These are phyloP conservation scores for Malurus elegans DNA, from an alignment of 2,113 vertebrate genomes.

Conservation along the genomic window DNA sequence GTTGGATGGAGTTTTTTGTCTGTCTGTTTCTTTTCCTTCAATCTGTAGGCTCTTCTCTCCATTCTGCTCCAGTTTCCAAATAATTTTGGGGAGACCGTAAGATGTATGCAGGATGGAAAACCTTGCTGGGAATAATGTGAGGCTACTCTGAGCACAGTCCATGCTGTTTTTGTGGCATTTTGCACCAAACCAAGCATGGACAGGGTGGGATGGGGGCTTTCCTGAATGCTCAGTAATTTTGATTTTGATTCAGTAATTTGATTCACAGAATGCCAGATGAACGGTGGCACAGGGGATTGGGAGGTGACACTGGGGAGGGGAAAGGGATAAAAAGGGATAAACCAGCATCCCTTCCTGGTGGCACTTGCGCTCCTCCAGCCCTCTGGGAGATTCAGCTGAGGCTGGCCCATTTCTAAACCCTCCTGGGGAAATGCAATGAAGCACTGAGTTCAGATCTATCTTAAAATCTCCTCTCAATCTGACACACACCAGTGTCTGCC, in stretches of 20 bases:
- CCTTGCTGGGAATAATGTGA: not conserved
- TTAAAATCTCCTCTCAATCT: not conserved
- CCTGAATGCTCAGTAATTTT: not conserved
- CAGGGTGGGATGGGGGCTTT: rapidly evolving
- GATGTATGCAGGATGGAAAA: not conserved
- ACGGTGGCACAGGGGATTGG: not conserved
- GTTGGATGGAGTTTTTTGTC: not conserved
- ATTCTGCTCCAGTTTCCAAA: not conserved
- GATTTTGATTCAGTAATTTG: too few species aligned
- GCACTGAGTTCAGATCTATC: not conserved
- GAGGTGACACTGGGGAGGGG: not conserved
- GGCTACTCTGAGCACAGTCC: not conserved
- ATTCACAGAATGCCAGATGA: not conserved
- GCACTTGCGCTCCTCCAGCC: not conserved
- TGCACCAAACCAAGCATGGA: not conserved
- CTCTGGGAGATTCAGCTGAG: not conserved
- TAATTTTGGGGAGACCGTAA: not conserved
- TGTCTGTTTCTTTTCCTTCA: not conserved
- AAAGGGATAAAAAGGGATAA: not conserved
- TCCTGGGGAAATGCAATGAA: not conserved
- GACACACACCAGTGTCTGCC: not conserved
- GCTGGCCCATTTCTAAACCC: not conserved
- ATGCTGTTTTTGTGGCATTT: not conserved
- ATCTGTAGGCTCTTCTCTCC: not conserved
- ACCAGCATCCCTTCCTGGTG: not conserved